Evolutionary conservation across 2,888 invertebrate genomes (phyloP), one percentile per base, ranked within the genome.

Genomic region (Scrobipalpa atriplicella): DNA sequence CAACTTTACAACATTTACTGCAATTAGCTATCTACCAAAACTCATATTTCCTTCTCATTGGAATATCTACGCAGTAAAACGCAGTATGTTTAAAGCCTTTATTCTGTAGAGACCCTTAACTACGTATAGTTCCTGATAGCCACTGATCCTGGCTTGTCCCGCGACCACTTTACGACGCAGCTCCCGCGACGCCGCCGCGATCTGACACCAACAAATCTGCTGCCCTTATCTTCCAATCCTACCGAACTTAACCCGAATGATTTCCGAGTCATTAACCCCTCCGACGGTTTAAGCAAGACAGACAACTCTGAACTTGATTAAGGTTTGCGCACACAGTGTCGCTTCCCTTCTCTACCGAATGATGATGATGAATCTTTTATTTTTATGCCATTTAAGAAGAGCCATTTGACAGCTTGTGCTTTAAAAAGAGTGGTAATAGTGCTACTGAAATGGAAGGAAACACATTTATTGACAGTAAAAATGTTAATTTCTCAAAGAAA

Each of bases 241-340:
- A 81, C 84, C 83, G 81, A 87, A 88, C 85, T 89, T 87, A 89
- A 89, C 88, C 91, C 91, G 84, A 91, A 91, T 92, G 88, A 92
- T 90, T 92, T 92, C 91, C 92, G 84, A 89, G 87, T 89, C 92
- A 92, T 92, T 92, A 91, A 92, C 87, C 84, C 81, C 86, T 87
- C 86, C 80, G 79, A 80, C 84, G 85, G 81, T 82, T 83, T 92
- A 91, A 92, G 92, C 87, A 88, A 92, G 92, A 92, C 86, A 91
- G 90, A 92, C 92, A 91, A 89, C 92, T 89, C 88, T 89, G 85
- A 87, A 90, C 89, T 90, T 84, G 85, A 90, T 91, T 90, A 47
- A 10, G 47, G 47, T n/a, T 16, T 16, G 47, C 3, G 47, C 47
- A 47, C 47, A 47, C 16, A n/a, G 16, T 5, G 10, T 1, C 47